Percentiles rank a stretch among this genome's conserved stretches.
These are phyloP conservation scores for Latrodectus geometricus DNA, from an alignment of 1,140 invertebrate species.

Conservation along the genomic window DNA sequence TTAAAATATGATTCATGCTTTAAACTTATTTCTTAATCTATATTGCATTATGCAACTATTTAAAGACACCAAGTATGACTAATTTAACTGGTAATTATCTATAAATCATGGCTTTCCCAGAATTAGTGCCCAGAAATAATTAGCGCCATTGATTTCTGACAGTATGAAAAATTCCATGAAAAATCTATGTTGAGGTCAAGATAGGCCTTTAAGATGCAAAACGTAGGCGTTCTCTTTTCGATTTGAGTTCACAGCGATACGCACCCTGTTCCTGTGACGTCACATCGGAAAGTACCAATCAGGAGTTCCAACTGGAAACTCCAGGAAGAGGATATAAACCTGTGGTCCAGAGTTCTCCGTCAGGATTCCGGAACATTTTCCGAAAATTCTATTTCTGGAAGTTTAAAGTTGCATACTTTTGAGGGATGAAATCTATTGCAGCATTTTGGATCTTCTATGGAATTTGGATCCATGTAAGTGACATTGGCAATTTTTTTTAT, in stretches of 20 bases:
- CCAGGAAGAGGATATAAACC: background rate
- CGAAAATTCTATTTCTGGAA: background rate
- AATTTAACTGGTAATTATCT: too few species aligned
- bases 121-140: too few species aligned
- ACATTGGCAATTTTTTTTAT: too few species aligned
- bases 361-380: background rate
- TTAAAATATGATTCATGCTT: too few species aligned
- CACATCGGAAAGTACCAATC: background rate
- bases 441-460: background rate
- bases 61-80: too few species aligned
- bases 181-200: too few species aligned
- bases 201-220: background rate
- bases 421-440: background rate
- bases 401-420: background rate
- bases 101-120: too few species aligned
- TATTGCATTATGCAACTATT: too few species aligned
- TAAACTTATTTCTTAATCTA: too few species aligned
- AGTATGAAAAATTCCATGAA: too few species aligned
- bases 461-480: background rate
- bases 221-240: background rate
- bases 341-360: background rate
- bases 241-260: background rate
- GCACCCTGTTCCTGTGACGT: background rate
- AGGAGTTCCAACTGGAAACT: background rate
- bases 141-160: too few species aligned